Evolutionary conservation across 2,113 vertebrate species (phyloP), one percentile per base, ranked within the genome.

Genomic region (Empidonax traillii): DNA sequence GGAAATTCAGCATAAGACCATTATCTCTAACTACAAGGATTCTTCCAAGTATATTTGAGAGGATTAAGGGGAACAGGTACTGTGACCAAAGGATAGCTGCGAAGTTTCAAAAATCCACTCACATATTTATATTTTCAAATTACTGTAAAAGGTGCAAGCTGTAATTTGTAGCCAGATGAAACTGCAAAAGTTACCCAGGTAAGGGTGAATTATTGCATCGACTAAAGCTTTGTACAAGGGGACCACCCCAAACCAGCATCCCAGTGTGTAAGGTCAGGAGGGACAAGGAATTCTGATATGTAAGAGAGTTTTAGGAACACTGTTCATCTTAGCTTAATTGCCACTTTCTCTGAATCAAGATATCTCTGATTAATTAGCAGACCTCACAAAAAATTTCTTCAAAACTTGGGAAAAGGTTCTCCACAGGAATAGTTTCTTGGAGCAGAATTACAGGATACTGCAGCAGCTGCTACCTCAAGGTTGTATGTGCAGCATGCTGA

Each of bases 1-100:
- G 46, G 71, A 93, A 90, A 90, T 78, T 68, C 76, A 75, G 61
- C 37, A 3, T 55, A 90, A 5, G 11, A 71, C 47, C 39, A 84
- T 77, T 84, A 93, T 77, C 67, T 95, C 71, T 72, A 53, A 77
- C 56, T 71, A 78, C n/a, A 93, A 85, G 63, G 41, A 86, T 96
- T 89, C 63, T 87, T 91, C 56, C 56, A 67, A 71, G 33, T 55
- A 47, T 22, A 59, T 59, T 73, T 86, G 67, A 84, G 3, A 80
- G 66, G 51, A 92, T 85, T 90, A 96, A 59, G 44, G 19, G 47
- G 65, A 94, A 89, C 30, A 52, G 58, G 73, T 65, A 76, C 31
- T 43, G 73, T 41, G 65, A 78, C 85, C 49, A 85, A 92, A 93
- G 58, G 69, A 85, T 12, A 81, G 47, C 47, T 46, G 65, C 13